A percentile compares a stretch with the other conserved stretches of the same genome.
phyloP scores from a whole-genome alignment of 2,797 vertebrate genomes.

The Thripadectes ignobilis region DNA sequence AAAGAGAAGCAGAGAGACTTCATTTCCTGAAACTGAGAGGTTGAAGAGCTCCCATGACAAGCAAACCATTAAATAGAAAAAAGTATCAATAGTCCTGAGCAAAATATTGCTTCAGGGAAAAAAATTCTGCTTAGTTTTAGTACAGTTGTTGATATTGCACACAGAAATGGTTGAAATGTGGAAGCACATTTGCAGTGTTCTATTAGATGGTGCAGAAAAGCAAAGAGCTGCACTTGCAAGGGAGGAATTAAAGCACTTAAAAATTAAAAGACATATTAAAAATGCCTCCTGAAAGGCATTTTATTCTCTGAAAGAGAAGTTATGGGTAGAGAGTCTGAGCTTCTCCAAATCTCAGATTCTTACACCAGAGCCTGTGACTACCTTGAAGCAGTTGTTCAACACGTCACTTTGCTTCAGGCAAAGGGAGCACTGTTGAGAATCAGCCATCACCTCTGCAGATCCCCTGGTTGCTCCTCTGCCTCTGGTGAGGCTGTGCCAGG shows the following conservation, averaged over 20 bases:
- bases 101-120: conserved; percentile 40
- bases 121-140: conserved; percentile 29
- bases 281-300: background rate
- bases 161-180: background rate
- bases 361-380: background rate
- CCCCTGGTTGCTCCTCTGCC: background rate
- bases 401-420: background rate
- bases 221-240: background rate
- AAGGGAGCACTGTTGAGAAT: background rate
- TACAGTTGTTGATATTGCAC: conserved; percentile 29
- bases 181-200: background rate
- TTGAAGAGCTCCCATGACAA: background rate
- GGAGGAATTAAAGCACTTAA: conserved; percentile 17
- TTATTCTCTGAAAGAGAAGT: background rate
- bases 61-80: background rate
- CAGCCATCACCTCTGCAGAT: fast-evolving
- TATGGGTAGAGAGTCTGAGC: background rate
- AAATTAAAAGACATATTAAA: conserved; percentile 6
- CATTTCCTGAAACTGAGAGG: background rate
- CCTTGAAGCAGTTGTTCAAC: background rate
- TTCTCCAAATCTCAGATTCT: background rate
- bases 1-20: background rate
- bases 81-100: conserved; percentile 3
- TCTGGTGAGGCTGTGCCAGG: fast-evolving
- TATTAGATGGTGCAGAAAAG: background rate